These are phyloP conservation scores for Drymonia ruficornis DNA, from an alignment of 2,888 invertebrate species.

Conservation along the genomic window DNA sequence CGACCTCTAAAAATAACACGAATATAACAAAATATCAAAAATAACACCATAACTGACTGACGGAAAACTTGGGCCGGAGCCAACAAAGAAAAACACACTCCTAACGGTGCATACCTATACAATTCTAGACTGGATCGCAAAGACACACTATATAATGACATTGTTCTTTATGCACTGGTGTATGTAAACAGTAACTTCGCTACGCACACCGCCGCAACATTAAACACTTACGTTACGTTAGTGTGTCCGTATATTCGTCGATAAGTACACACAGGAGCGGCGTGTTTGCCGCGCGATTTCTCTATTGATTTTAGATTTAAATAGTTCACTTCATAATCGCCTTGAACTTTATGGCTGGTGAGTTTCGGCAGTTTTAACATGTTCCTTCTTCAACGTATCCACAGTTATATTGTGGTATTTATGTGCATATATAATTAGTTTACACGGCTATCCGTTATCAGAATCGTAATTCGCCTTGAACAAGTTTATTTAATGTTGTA, in stretches of 20 bases:
- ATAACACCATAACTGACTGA: constrained; percentile 31
- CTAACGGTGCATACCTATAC: constrained; percentile 40
- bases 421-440: constrained; percentile 40
- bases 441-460: constrained; percentile 43
- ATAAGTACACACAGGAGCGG: constrained; percentile 68
- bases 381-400: constrained; percentile 28
- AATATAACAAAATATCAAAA: constrained; percentile 19
- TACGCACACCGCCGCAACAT: constrained; percentile 50
- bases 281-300: constrained; percentile 69
- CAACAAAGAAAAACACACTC: constrained; percentile 48
- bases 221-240: constrained; percentile 42
- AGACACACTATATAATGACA: constrained; percentile 69
- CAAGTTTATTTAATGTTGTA: constrained; percentile 46
- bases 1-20: constrained; percentile 28
- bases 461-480: constrained; percentile 48
- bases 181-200: constrained; percentile 63
- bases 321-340: constrained; percentile 55
- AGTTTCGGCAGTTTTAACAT: constrained; percentile 45
- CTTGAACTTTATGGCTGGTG: constrained; percentile 81
- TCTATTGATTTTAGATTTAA: constrained; percentile 76
- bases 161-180: constrained; percentile 69
- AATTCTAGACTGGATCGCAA: constrained; percentile 51
- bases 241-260: constrained; percentile 61
- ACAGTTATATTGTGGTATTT: constrained; percentile 21
- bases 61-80: constrained; percentile 42